Conservation (phyloP, 2,888 invertebrate species). For the Campoplex nolae region DNA sequence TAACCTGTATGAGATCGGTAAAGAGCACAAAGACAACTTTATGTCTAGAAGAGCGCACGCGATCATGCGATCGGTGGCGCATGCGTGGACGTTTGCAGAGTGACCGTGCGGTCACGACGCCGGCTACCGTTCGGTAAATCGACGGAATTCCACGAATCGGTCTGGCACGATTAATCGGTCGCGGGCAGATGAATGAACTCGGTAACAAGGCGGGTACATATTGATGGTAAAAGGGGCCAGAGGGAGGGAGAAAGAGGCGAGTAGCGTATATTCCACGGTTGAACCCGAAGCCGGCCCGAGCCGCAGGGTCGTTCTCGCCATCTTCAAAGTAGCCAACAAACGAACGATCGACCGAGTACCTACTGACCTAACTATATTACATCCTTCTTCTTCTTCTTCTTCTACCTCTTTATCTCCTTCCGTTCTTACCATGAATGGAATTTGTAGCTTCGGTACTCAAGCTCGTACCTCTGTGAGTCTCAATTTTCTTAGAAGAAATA, state of each 20-base stretch:
- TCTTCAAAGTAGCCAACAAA: conserved; percentile 16
- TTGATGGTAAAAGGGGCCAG: conserved; percentile 20
- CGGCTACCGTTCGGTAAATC: conserved; percentile 52
- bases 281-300: conserved; percentile 32
- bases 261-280: conserved; percentile 18
- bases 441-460: background rate
- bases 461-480: background rate
- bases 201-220: conserved; percentile 28
- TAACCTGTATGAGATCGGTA: background rate
- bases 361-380: conserved; percentile 64
- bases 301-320: conserved; percentile 40
- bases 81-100: conserved; percentile 20
- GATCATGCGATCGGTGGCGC: conserved; percentile 4
- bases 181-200: conserved; percentile 70
- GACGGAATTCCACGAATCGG: conserved; percentile 64
- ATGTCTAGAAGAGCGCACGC: background rate
- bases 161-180: conserved; percentile 68
- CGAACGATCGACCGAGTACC: conserved; percentile 55
- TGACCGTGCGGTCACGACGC: conserved; percentile 53
- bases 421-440: conserved; percentile 11
- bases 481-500: background rate
- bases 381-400: conserved; percentile 38
- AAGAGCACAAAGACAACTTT: background rate
- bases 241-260: conserved; percentile 13
- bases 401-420: conserved; percentile 26